phyloP scores from a whole-genome alignment of 1,140 invertebrate genomes.

The Meloidogyne chitwoodi region DNA sequence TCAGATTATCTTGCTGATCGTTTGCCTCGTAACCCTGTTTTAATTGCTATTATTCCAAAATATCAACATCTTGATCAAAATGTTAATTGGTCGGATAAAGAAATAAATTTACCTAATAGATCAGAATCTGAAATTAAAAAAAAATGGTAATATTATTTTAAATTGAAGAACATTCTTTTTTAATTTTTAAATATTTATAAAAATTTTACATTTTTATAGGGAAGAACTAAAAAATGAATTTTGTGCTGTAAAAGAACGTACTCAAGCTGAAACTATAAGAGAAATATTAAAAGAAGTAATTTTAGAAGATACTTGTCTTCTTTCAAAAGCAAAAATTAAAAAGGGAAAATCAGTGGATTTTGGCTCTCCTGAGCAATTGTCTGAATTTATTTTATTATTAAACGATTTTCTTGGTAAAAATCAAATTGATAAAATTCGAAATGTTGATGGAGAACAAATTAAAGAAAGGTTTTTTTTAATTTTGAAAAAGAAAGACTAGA shows the following conservation, averaged over 20 bases:
- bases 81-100: slow-evolving; percentile 10
- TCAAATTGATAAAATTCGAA: not conserved
- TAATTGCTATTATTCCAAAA: slow-evolving; percentile 18
- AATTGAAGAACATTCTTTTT: no score
- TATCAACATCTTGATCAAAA: slow-evolving; percentile 7
- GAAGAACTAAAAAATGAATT: slow-evolving; percentile 2
- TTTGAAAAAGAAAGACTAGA: no score
- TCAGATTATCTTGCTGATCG: slow-evolving; percentile 15
- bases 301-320: slow-evolving; percentile 10
- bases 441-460: slow-evolving; percentile 7
- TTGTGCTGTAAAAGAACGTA: not conserved
- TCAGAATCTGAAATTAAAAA: not conserved
- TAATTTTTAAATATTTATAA: no score
- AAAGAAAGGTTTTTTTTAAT: slow-evolving; percentile 3
- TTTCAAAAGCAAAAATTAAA: not conserved
- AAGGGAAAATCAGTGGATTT: not conserved
- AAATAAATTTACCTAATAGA: slow-evolving; percentile 1
- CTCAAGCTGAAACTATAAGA: not conserved
- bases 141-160: slow-evolving; percentile 1
- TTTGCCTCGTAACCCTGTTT: slow-evolving; percentile 13
- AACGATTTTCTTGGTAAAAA: slow-evolving; percentile 4
- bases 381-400: not conserved
- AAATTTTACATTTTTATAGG: no score
- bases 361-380: not conserved
- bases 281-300: slow-evolving; percentile 9